Percentiles rank a stretch among this genome's conserved stretches.
These are phyloP conservation scores for Aporrectodea caliginosa DNA, from an alignment of 1,140 invertebrate species.

Conservation along the genomic window DNA sequence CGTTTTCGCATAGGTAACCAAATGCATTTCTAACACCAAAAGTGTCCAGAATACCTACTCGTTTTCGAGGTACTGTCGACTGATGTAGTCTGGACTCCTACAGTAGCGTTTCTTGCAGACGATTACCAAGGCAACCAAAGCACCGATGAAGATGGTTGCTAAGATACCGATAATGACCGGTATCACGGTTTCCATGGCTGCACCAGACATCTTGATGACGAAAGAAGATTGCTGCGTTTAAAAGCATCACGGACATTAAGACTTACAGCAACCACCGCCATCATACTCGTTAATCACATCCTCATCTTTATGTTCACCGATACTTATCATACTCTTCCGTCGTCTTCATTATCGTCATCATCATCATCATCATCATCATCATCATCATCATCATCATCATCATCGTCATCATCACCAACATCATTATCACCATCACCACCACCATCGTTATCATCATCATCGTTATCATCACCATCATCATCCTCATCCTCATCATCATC, in stretches of 20 bases:
- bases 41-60: slow-evolving; percentile 21
- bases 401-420: neutral
- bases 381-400: neutral
- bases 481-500: too few species aligned
- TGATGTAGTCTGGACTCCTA: slow-evolving; percentile 42
- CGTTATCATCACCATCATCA: too few species aligned
- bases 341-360: neutral
- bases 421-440: neutral
- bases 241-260: too few species aligned
- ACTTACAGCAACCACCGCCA: too few species aligned
- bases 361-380: neutral
- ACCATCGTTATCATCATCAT: neutral
- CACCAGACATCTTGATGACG: neutral
- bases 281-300: too few species aligned
- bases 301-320: neutral
- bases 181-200: slow-evolving; percentile 65
- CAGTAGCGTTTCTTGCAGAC: slow-evolving; percentile 60
- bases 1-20: too few species aligned
- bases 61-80: slow-evolving; percentile 6
- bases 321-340: too few species aligned
- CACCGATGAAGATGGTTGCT: slow-evolving; percentile 65
- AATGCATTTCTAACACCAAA: too few species aligned
- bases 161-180: slow-evolving; percentile 66
- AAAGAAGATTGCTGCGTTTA: too few species aligned
- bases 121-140: slow-evolving; percentile 65